These are phyloP conservation scores for Sciaenops ocellatus DNA, from an alignment of 2,797 vertebrate genomes.

Conservation along the genomic window DNA sequence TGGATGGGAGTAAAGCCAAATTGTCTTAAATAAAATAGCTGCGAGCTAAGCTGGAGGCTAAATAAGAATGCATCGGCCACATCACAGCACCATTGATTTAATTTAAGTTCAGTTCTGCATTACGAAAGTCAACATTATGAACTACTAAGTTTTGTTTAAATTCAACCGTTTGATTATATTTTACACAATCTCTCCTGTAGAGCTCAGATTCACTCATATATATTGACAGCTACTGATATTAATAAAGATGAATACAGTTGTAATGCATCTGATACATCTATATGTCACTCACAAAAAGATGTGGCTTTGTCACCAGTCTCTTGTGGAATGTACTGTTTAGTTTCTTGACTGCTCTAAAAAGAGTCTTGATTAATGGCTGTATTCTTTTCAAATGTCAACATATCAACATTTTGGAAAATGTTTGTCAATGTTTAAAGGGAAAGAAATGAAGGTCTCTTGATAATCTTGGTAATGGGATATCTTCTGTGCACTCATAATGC, in stretches of 20 bases:
- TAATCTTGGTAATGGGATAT: background rate
- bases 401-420: background rate
- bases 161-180: background rate
- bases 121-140: background rate
- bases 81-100: background rate
- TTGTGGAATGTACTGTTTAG: background rate
- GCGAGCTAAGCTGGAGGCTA: background rate
- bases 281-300: background rate
- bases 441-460: background rate
- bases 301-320: background rate
- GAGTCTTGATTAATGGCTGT: background rate
- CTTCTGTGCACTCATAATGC: background rate
- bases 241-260: background rate
- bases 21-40: conserved; percentile 18
- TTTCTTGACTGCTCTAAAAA: background rate
- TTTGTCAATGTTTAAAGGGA: background rate
- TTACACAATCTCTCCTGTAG: background rate
- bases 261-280: background rate
- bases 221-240: background rate
- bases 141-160: background rate
- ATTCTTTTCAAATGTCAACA: background rate
- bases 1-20: conserved; percentile 2
- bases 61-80: background rate
- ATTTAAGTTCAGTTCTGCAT: background rate
- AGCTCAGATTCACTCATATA: background rate